These are phyloP conservation scores for Dysdera silvatica DNA, from an alignment of 1,140 invertebrate genomes.

Conservation along the genomic window DNA sequence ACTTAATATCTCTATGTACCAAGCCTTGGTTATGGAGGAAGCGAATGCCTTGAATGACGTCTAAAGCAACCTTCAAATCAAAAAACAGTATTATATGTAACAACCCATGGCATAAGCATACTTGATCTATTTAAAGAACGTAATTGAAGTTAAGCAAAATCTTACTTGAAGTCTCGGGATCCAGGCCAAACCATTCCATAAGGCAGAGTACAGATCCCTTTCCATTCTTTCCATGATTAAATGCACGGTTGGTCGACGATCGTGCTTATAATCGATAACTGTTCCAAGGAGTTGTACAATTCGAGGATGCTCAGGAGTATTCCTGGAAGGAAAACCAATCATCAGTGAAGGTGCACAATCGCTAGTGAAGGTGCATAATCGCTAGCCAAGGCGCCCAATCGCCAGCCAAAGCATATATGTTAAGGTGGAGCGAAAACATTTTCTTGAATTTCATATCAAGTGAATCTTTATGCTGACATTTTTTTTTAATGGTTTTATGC, in stretches of 20 bases:
- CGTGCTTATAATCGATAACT: slow-evolving; percentile 72
- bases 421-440: no score
- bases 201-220: slow-evolving; percentile 73
- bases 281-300: slow-evolving; percentile 73
- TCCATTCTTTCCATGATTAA: slow-evolving; percentile 62
- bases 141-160: no score
- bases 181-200: slow-evolving; percentile 63
- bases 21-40: slow-evolving; percentile 77
- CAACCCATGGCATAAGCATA: not conserved
- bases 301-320: slow-evolving; percentile 71
- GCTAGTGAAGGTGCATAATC: no score
- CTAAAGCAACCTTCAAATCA: slow-evolving; percentile 54
- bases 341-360: no score
- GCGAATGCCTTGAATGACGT: slow-evolving; percentile 74
- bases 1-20: slow-evolving; percentile 80
- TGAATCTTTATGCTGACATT: no score
- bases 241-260: slow-evolving; percentile 62
- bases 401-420: no score
- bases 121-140: not conserved
- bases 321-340: slow-evolving; percentile 5
- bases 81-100: not conserved
- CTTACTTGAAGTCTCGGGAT: slow-evolving; percentile 51
- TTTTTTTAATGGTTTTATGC: no score
- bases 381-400: no score
- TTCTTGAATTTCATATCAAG: no score